These are phyloP conservation scores for Willisornis vidua DNA, from an alignment of 2,113 vertebrate species.

Conservation along the genomic window DNA sequence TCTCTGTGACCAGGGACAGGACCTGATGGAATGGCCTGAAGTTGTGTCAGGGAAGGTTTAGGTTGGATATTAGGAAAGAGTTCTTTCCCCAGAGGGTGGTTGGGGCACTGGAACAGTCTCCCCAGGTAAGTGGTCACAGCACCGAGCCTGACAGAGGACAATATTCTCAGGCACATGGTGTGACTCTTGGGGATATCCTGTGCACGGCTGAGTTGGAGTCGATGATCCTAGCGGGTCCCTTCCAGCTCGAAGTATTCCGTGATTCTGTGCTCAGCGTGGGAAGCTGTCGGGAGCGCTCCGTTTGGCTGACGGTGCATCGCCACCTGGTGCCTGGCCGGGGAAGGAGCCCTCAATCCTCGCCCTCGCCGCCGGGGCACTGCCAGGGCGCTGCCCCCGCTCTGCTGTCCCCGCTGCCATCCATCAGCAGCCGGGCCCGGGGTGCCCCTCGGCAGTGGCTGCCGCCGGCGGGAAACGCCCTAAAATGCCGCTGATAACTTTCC, in stretches of 20 bases:
- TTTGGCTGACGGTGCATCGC: neutral
- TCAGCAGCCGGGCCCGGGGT: neutral
- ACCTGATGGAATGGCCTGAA: too few relatives aligned
- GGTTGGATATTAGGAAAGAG: neutral
- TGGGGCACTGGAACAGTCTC: neutral
- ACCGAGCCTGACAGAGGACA: neutral
- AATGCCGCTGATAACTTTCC: neutral
- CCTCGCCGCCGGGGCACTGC: rapidly evolving
- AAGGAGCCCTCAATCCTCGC: rapidly evolving
- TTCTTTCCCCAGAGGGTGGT: neutral
- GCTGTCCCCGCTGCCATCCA: too few relatives aligned
- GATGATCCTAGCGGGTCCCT: neutral
- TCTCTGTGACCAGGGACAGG: neutral
- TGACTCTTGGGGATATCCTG: neutral
- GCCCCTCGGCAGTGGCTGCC: neutral
- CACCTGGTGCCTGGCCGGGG: neutral
- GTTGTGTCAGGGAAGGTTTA: neutral
- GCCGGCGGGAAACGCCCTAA: rapidly evolving
- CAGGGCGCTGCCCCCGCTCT: rapidly evolving
- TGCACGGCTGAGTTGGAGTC: neutral
- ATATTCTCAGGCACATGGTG: neutral
- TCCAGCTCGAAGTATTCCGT: neutral
- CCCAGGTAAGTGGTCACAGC: neutral
- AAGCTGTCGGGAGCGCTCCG: neutral
- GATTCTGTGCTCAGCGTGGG: neutral